Conservation (phyloP, 2,797 vertebrate species). For the Anas bahamensis region DNA sequence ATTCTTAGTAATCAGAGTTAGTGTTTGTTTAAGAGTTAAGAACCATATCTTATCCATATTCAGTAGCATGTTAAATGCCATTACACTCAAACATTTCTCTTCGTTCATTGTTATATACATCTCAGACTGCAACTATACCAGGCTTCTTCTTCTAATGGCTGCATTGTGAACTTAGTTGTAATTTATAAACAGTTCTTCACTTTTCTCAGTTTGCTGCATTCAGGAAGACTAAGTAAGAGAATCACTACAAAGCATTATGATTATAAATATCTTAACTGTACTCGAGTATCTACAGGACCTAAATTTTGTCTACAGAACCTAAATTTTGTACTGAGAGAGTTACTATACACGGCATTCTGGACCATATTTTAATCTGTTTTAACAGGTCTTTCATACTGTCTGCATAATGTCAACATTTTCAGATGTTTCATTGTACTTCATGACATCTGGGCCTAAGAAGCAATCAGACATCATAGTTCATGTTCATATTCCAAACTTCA, state of each 20-base stretch:
- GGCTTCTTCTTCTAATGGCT: not conserved
- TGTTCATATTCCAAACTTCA: not conserved
- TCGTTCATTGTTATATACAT: not conserved
- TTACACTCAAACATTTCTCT: not conserved
- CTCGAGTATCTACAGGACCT: not conserved
- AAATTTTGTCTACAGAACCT: not conserved
- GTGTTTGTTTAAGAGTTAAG: not conserved
- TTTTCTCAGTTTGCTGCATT: not conserved
- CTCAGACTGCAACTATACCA: not conserved
- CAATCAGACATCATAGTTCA: not conserved
- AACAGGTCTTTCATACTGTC: not conserved
- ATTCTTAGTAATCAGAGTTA: not conserved
- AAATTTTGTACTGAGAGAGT: not conserved
- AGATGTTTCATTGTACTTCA: not conserved
- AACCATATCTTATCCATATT: not conserved
- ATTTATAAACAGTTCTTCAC: not conserved
- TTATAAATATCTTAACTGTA: not conserved
- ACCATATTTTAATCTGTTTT: not conserved
- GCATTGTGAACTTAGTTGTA: not conserved
- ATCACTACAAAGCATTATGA: not conserved
- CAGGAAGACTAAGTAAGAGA: not conserved
- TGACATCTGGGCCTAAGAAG: not conserved
- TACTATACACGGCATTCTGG: not conserved
- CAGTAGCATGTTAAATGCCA: not conserved
- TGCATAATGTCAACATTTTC: not conserved